phyloP scores from a whole-genome alignment of 2,113 vertebrate genomes.

The Pterophyllum scalare region DNA sequence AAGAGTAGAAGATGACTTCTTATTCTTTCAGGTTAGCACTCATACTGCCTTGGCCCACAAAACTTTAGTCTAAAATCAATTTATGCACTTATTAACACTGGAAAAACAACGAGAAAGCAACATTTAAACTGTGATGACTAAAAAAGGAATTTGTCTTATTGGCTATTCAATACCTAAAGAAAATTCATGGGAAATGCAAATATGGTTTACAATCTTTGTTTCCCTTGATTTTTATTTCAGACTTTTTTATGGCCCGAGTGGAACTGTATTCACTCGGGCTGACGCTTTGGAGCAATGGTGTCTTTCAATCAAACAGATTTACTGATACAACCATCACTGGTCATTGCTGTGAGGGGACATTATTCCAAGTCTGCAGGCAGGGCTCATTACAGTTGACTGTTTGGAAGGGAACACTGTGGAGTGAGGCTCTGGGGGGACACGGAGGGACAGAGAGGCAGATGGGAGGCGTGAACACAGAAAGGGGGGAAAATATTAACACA shows the following conservation, averaged over 20 bases:
- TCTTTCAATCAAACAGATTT: background rate
- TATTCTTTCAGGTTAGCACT: background rate
- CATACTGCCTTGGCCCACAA: background rate
- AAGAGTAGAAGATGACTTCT: background rate
- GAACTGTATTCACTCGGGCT: background rate
- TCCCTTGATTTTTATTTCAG: background rate
- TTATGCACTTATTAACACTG: background rate
- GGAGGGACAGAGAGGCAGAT: background rate
- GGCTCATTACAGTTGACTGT: background rate
- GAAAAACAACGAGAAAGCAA: background rate
- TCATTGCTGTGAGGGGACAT: background rate
- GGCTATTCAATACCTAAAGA: background rate
- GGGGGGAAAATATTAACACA: too few relatives aligned
- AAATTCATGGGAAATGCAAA: background rate
- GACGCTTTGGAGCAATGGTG: background rate
- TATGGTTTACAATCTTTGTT: background rate
- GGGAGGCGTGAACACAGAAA: background rate
- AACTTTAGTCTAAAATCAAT: background rate
- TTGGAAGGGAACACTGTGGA: background rate
- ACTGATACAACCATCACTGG: background rate
- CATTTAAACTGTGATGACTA: background rate
- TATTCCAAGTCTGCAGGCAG: constrained; percentile 2
- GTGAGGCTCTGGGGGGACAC: background rate
- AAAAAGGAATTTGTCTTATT: background rate
- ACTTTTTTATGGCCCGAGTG: background rate